phyloP scores from a whole-genome alignment of 1,140 invertebrate species.

The Heterodera carotae region DNA sequence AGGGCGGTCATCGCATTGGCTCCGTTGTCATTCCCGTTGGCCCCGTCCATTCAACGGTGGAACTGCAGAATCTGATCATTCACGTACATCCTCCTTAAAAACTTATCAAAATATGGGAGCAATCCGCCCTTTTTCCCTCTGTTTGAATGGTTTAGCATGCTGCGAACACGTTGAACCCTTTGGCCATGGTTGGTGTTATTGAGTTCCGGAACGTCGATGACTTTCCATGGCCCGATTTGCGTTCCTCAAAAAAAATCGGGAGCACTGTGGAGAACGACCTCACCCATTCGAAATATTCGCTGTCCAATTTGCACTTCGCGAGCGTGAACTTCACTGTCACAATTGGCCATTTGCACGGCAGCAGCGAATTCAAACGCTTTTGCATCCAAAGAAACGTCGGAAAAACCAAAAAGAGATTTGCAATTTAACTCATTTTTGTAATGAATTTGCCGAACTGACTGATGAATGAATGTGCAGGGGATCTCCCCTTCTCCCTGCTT shows the following conservation, averaged over 20 bases:
- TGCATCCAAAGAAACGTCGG: background rate
- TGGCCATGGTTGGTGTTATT: background rate
- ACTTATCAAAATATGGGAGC: background rate
- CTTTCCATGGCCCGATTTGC: conserved; percentile 11
- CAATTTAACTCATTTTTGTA: no score
- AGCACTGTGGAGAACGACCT: conserved; percentile 3
- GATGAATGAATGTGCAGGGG: no score
- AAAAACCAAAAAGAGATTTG: background rate
- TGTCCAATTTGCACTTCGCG: background rate
- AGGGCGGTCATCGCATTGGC: background rate
- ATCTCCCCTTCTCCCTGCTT: no score
- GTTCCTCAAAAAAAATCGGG: background rate
- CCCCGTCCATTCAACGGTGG: background rate
- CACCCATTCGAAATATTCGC: background rate
- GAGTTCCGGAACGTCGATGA: background rate
- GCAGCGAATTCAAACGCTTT: conserved; percentile 15
- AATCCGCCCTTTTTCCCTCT: conserved; percentile 2
- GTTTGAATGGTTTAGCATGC: background rate
- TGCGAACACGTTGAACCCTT: background rate
- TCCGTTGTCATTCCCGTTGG: background rate
- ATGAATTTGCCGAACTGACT: no score
- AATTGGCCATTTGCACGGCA: conserved; percentile 1
- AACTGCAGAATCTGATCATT: conserved; percentile 11
- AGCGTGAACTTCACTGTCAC: background rate
- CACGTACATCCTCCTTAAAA: background rate